A percentile compares a stretch with the other conserved stretches of the same genome.
These are phyloP conservation scores for Planiliza haematocheilus DNA, from an alignment of 2,113 vertebrate genomes.

Conservation along the genomic window DNA sequence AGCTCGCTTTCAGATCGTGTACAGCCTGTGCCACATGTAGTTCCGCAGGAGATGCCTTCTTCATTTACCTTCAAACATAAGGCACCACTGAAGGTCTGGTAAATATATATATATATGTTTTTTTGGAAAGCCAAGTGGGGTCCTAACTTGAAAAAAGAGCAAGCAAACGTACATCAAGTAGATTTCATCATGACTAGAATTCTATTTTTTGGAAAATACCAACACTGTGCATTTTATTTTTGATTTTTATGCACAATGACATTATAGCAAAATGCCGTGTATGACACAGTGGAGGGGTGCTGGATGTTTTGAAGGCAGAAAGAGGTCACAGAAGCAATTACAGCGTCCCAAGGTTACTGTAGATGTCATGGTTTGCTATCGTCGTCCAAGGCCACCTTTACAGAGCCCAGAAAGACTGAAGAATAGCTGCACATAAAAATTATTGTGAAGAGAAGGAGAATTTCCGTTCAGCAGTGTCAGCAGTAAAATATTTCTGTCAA, in stretches of 20 bases:
- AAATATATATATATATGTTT: too few species aligned
- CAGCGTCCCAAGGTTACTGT: slow-evolving; percentile 33
- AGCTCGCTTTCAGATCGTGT: slow-evolving; percentile 34
- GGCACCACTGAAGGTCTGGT: not conserved
- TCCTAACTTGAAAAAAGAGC: not conserved
- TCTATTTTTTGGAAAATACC: too few species aligned
- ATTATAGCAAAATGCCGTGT: too few species aligned
- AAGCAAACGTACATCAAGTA: too few species aligned
- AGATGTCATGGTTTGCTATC: not conserved
- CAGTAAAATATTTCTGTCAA: slow-evolving; percentile 32
- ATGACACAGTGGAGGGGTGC: not conserved
- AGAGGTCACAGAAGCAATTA: slow-evolving; percentile 56
- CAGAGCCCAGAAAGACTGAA: not conserved
- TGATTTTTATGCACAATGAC: too few species aligned
- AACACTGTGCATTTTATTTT: not conserved
- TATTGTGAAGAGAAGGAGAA: not conserved
- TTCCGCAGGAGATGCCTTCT: slow-evolving; percentile 20
- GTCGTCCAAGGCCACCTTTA: slow-evolving; percentile 16
- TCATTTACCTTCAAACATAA: slow-evolving; percentile 11
- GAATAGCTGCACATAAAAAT: not conserved
- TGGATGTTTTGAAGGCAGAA: slow-evolving; percentile 21
- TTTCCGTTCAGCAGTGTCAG: slow-evolving; percentile 11
- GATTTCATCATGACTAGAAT: not conserved
- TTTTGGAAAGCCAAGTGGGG: too few species aligned
- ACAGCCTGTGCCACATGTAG: slow-evolving; percentile 14